These are phyloP conservation scores for Neotragus moschatus DNA, from an alignment of 2,113 vertebrate genomes.

Conservation along the genomic window DNA sequence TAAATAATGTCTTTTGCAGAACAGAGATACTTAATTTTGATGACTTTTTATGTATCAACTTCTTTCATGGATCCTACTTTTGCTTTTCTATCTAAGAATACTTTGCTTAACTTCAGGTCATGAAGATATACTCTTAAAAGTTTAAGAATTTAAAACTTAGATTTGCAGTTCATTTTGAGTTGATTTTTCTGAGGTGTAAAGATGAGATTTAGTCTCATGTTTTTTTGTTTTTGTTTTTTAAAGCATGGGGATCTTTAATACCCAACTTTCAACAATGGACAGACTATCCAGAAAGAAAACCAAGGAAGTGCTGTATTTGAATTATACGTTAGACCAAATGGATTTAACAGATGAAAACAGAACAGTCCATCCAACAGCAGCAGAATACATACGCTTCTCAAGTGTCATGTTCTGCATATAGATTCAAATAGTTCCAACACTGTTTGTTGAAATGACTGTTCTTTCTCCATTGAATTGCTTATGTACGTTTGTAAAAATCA, in stretches of 20 bases:
- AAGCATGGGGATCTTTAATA: not conserved
- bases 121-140: not conserved
- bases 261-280: not conserved
- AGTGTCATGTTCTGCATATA: not conserved
- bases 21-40: conserved; percentile 1
- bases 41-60: not conserved
- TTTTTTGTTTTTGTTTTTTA: not conserved
- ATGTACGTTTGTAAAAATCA: not conserved
- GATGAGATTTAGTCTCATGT: not conserved
- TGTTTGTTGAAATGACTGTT: not conserved
- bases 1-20: not conserved
- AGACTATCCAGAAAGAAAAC: not conserved
- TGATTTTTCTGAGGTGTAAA: not conserved
- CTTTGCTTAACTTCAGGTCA: not conserved
- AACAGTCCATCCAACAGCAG: not conserved
- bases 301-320: not conserved
- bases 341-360: not conserved
- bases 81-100: not conserved
- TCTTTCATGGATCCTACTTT: not conserved
- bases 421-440: not conserved
- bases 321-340: not conserved
- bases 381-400: not conserved
- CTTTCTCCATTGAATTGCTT: not conserved
- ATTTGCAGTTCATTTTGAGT: not conserved
- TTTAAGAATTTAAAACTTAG: not conserved